phyloP scores from a whole-genome alignment of 2,888 invertebrate species.

The Oxycera nigricornis region DNA sequence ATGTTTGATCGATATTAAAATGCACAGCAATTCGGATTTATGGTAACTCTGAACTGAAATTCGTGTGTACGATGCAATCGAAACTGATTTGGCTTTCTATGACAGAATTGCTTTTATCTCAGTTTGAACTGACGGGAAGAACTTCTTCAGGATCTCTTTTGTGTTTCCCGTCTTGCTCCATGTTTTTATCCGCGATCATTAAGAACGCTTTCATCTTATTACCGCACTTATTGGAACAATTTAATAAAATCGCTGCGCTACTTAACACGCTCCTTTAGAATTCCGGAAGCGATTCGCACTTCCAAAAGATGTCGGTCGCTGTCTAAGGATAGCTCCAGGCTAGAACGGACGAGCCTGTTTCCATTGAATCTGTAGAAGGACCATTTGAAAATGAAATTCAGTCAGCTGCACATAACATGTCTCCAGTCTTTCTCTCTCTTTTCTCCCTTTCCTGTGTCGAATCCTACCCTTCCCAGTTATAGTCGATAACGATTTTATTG shows the following conservation, averaged over 20 bases:
- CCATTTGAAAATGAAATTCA: constrained; percentile 19
- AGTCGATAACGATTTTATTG: constrained; percentile 34
- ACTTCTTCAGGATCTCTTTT: background rate
- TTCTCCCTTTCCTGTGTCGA: background rate
- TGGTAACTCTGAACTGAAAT: too few species aligned
- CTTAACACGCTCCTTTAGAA: constrained; percentile 23
- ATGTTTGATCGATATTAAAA: too few species aligned
- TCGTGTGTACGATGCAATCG: too few species aligned
- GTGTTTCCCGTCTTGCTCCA: background rate
- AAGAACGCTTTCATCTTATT: constrained; percentile 43
- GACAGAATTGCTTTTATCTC: constrained; percentile 12
- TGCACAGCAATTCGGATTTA: too few species aligned
- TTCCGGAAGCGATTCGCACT: background rate
- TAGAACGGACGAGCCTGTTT: background rate
- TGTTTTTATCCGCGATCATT: constrained; percentile 33
- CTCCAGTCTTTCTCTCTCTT: background rate
- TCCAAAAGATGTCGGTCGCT: background rate
- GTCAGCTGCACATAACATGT: constrained; percentile 36
- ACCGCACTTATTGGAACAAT: constrained; percentile 43
- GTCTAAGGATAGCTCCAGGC: constrained; percentile 4
- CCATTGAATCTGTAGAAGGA: constrained; percentile 6
- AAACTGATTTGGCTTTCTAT: background rate
- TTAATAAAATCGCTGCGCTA: constrained; percentile 31
- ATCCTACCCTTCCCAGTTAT: background rate
- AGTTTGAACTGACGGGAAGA: background rate